phyloP scores from a whole-genome alignment of 2,113 vertebrate species.

The Acanthochromis polyacanthus region DNA sequence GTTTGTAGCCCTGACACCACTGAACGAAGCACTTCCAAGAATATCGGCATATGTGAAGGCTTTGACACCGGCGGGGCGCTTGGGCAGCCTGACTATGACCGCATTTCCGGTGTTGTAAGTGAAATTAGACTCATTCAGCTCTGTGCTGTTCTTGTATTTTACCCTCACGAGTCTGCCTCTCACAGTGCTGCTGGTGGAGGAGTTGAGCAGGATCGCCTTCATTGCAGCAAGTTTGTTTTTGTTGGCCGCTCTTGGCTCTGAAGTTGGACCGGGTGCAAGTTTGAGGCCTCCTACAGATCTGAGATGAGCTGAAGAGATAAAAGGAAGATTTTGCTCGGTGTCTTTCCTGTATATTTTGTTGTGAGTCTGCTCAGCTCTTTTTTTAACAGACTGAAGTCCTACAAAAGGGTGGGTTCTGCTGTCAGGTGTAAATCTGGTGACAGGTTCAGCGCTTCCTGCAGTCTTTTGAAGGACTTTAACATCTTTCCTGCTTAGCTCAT shows the following conservation, averaged over 20 bases:
- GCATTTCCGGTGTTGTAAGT: rapidly evolving
- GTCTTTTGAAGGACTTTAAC: background rate
- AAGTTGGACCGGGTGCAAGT: background rate
- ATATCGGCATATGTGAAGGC: conserved; percentile 45
- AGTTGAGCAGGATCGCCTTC: background rate
- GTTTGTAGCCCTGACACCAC: background rate
- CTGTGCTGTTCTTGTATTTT: background rate
- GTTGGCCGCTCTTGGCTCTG: background rate
- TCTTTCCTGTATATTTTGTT: conserved; percentile 2
- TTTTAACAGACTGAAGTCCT: background rate
- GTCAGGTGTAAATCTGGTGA: background rate
- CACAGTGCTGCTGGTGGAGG: conserved; percentile 47
- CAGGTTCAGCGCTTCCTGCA: background rate
- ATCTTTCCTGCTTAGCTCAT: background rate
- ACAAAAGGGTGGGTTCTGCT: background rate
- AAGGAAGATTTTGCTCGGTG: background rate
- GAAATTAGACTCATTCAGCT: background rate
- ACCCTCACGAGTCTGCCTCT: conserved; percentile 42
- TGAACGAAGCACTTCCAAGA: conserved; percentile 62
- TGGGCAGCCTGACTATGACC: conserved; percentile 32
- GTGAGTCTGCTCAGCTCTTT: rapidly evolving
- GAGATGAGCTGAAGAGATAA: conserved; percentile 1
- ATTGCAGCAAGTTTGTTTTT: background rate
- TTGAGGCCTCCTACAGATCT: background rate
- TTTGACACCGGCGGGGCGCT: background rate